Conservation (phyloP, 2,888 invertebrate genomes). For the Lordiphosa fenestrarum region DNA sequence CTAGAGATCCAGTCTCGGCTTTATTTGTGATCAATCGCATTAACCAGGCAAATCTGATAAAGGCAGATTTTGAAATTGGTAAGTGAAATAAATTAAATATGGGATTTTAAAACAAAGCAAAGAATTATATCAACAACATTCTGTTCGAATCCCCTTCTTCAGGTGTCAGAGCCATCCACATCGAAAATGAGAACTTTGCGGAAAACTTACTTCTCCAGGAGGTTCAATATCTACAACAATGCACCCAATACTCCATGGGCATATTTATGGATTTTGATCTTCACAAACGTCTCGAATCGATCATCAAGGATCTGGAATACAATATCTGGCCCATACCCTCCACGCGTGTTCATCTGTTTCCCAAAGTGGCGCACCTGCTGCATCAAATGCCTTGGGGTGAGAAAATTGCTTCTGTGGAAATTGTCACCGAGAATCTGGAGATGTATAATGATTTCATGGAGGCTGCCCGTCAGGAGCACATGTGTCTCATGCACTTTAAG, state of each 20-base stretch:
- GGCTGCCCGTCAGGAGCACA: conserved; percentile 75
- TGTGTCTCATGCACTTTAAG: conserved; percentile 79
- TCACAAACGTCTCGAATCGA: conserved; percentile 66
- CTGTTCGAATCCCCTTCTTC: neutral
- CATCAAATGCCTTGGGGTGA: conserved; percentile 80
- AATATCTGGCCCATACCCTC: conserved; percentile 80
- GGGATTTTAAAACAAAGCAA: too few species aligned
- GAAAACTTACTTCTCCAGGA: conserved; percentile 79
- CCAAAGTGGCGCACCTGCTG: conserved; percentile 77
- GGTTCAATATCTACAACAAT: conserved; percentile 78
- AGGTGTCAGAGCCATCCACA: conserved; percentile 77
- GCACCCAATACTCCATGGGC: conserved; percentile 77
- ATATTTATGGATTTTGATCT: conserved; percentile 77
- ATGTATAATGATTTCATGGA: conserved; percentile 79
- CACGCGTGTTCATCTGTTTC: conserved; percentile 68
- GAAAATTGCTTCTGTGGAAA: conserved; percentile 79
- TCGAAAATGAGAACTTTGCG: conserved; percentile 63
- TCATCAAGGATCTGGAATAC: conserved; percentile 77
- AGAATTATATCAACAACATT: too few species aligned
- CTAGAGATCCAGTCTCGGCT: conserved; percentile 76
- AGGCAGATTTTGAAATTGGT: conserved; percentile 79
- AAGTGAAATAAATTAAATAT: conserved; percentile 16
- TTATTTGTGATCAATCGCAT: conserved; percentile 79
- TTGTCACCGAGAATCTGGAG: conserved; percentile 75
- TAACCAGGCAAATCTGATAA: conserved; percentile 77